Conservation (phyloP, 2,888 invertebrate genomes). For the Cheilosia grossa region DNA sequence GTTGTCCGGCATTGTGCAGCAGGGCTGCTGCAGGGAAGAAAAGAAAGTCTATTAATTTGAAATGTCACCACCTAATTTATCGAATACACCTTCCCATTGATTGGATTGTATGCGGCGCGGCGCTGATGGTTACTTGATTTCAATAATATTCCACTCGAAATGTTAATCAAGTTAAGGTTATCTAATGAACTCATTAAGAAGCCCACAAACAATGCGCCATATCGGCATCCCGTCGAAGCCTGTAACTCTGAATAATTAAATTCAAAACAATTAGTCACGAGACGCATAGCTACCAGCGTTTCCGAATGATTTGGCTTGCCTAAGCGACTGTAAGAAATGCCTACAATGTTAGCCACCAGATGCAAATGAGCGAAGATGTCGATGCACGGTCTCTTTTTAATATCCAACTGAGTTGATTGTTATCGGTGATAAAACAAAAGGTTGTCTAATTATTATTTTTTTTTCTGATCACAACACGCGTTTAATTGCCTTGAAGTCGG, state of each 20-base stretch:
- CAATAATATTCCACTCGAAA: constrained; percentile 70
- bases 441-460: constrained; percentile 22
- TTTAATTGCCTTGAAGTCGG: constrained; percentile 37
- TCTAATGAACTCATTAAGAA: constrained; percentile 63
- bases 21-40: neutral
- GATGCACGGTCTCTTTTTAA: neutral
- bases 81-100: constrained; percentile 26
- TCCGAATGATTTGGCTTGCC: constrained; percentile 15
- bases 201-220: constrained; percentile 34
- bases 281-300: constrained; percentile 61
- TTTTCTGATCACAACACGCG: neutral
- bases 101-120: constrained; percentile 10
- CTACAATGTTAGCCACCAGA: constrained; percentile 23
- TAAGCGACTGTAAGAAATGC: constrained; percentile 38
- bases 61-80: constrained; percentile 54
- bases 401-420: constrained; percentile 32
- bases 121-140: constrained; percentile 52
- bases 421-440: constrained; percentile 47
- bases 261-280: constrained; percentile 70
- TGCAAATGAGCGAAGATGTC: constrained; percentile 36
- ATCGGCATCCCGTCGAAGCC: constrained; percentile 14
- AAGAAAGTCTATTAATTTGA: constrained; percentile 60
- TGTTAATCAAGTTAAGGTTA: constrained; percentile 58
- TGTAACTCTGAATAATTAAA: constrained; percentile 49
- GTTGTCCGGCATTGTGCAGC: constrained; percentile 8